Evolutionary conservation across 2,113 vertebrate species (phyloP).

Genomic region (Felis catus): F.catus_Fca126_mat1.0 CM031416.1:126532501-126533000

Average conservation of each 20-base stretch:
- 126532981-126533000: neutral
- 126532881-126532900: too few species aligned
- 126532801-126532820: too few species aligned
- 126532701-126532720: too few species aligned
- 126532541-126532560: neutral
- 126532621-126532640: neutral
- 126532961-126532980: neutral
- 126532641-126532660: neutral
- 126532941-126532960: neutral
- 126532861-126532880: too few species aligned
- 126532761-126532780: too few species aligned
- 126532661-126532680: neutral
- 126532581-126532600: neutral
- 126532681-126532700: neutral
- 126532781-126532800: too few species aligned
- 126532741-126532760: too few species aligned
- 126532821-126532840: accelerated
- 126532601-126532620: neutral
- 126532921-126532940: neutral
- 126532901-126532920: too few species aligned
- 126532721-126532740: too few species aligned
- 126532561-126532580: neutral
- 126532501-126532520: neutral
- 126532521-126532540: neutral
- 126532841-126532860: too few species aligned